phyloP scores from a whole-genome alignment of 1,140 invertebrate genomes.

The Chironomus striatipennis region DNA sequence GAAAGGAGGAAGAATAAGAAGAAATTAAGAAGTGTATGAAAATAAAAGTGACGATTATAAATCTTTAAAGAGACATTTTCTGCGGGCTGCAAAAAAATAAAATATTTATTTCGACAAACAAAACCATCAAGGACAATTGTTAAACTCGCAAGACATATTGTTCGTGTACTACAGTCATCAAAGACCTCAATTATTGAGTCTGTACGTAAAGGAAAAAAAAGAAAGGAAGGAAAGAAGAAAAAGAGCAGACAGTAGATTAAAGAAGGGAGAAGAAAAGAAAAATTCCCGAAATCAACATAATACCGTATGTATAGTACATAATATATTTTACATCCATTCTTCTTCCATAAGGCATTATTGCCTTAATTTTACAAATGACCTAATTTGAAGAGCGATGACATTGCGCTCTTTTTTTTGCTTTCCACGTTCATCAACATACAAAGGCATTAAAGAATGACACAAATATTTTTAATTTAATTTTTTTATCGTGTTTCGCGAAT shows the following conservation, averaged over 20 bases:
- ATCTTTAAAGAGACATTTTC: background rate
- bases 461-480: no score
- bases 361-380: background rate
- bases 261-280: constrained; percentile 4
- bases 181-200: no score
- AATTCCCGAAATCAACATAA: constrained; percentile 10
- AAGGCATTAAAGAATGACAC: no score
- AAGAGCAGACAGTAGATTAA: background rate
- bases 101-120: background rate
- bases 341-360: no score
- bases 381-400: background rate
- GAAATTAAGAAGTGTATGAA: background rate
- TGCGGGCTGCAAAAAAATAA: background rate
- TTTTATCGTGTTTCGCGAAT: no score
- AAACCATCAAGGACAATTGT: background rate
- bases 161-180: no score
- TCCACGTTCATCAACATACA: no score
- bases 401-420: no score
- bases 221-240: background rate
- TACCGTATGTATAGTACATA: constrained; percentile 4
- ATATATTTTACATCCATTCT: background rate
- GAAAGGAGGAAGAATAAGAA: background rate
- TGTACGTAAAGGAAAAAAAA: background rate
- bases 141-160: no score
- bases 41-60: constrained; percentile 14